Evolutionary conservation across 2,888 invertebrate species (phyloP).

Genomic region (Cryptus viduatorius): DNA sequence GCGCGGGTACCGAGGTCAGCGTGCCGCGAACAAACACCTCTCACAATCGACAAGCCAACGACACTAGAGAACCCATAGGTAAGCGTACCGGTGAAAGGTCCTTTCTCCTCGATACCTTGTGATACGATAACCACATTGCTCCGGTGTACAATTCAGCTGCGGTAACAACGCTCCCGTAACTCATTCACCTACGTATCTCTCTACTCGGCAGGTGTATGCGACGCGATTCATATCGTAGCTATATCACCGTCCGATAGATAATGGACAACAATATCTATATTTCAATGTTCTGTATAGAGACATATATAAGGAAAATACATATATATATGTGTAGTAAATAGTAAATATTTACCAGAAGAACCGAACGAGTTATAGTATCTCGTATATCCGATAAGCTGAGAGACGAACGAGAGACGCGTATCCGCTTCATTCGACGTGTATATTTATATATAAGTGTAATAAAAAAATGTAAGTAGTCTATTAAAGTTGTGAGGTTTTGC

Average conservation of each 20-base stretch:
- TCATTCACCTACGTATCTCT: conserved; percentile 59
- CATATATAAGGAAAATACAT: neutral
- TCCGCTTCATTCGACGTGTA: neutral
- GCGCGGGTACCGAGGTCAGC: conserved; percentile 43
- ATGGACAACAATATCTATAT: neutral
- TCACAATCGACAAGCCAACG: conserved; percentile 49
- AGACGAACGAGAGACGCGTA: conserved; percentile 2
- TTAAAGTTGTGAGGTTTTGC: conserved; percentile 7
- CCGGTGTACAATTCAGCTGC: conserved; percentile 46
- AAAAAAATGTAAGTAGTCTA: conserved; percentile 41
- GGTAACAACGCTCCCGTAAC: conserved; percentile 61
- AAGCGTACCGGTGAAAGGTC: conserved; percentile 62
- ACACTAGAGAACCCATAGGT: conserved; percentile 22
- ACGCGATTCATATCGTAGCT: conserved; percentile 15
- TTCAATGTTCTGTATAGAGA: neutral
- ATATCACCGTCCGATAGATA: neutral
- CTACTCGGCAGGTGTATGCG: conserved; percentile 54
- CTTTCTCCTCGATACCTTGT: conserved; percentile 57
- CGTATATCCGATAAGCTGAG: conserved; percentile 23
- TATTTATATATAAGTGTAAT: conserved; percentile 2
- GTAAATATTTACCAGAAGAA: neutral
- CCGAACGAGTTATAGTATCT: neutral
- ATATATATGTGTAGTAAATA: neutral
- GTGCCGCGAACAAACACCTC: conserved; percentile 41
- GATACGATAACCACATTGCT: conserved; percentile 53